phyloP scores from a whole-genome alignment of 2,888 invertebrate species.

The Leptura quadrifasciata region DNA sequence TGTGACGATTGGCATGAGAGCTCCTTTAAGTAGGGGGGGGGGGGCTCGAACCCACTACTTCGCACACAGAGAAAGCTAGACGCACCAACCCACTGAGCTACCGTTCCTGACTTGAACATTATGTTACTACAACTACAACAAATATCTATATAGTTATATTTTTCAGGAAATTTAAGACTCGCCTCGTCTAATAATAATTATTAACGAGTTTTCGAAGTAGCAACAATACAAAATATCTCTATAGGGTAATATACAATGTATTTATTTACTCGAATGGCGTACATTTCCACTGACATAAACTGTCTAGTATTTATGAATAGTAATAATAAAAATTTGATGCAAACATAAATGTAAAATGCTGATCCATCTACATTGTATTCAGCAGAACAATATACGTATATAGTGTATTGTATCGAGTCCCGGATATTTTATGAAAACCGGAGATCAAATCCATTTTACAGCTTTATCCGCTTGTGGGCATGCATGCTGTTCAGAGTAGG shows the following conservation, averaged over 20 bases:
- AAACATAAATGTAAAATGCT: not conserved
- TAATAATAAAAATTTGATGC: not conserved
- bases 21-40: too few species aligned
- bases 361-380: not conserved
- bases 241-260: not conserved
- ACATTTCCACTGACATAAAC: not conserved
- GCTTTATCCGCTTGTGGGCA: not conserved
- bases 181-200: too few species aligned
- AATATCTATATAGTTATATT: too few species aligned
- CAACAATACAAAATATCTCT: too few species aligned
- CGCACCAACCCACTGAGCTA: too few species aligned
- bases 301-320: not conserved
- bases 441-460: not conserved
- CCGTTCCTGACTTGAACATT: too few species aligned
- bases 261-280: not conserved
- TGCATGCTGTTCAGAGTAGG: not conserved
- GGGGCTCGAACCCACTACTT: too few species aligned
- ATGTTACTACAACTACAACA: too few species aligned
- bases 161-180: too few species aligned
- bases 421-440: constrained; percentile 7
- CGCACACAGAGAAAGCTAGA: too few species aligned
- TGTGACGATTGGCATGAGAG: too few species aligned
- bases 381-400: not conserved
- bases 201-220: too few species aligned
- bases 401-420: not conserved